A percentile compares a stretch with the other conserved stretches of the same genome.
These are phyloP conservation scores for Glossosoma conforme DNA, from an alignment of 1,140 invertebrate species.

Conservation along the genomic window DNA sequence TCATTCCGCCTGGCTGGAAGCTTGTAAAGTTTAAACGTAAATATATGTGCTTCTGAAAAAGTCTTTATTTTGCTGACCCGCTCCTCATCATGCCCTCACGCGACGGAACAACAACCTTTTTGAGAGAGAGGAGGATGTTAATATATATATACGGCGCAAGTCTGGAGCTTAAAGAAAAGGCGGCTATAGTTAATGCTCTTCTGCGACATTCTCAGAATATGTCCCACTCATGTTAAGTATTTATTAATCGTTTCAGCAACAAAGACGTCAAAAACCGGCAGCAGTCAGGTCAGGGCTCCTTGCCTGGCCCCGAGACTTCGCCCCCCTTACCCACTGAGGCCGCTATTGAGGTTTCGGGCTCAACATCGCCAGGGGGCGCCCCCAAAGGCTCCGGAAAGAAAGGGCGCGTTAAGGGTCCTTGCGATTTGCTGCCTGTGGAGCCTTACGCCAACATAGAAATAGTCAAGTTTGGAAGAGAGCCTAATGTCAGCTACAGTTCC, in stretches of 20 bases:
- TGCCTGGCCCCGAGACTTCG: background rate
- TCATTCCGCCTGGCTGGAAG: too few species aligned
- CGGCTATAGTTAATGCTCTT: too few species aligned
- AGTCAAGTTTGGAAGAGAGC: slow-evolving; percentile 55
- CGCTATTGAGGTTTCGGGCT: background rate
- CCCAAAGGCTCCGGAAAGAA: slow-evolving; percentile 36
- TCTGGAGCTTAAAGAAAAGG: too few species aligned
- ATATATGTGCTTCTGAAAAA: too few species aligned
- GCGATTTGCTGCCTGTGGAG: slow-evolving; percentile 55
- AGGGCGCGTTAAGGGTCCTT: slow-evolving; percentile 48
- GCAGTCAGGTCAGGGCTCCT: slow-evolving; percentile 31
- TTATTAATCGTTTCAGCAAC: slow-evolving; percentile 35
- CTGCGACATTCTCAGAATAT: too few species aligned
- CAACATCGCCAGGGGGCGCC: slow-evolving; percentile 31
- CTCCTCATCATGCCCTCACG: too few species aligned
- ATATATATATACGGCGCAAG: too few species aligned
- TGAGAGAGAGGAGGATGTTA: too few species aligned
- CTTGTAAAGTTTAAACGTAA: too few species aligned
- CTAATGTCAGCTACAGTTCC: slow-evolving; percentile 55
- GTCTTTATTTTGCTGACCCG: too few species aligned
- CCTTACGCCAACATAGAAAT: slow-evolving; percentile 62
- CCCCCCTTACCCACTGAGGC: background rate
- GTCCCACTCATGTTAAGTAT: slow-evolving; percentile 2
- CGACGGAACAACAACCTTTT: too few species aligned
- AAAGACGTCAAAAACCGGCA: slow-evolving; percentile 42